These are phyloP conservation scores for Pogonomyrmex californicus DNA, from an alignment of 1,140 invertebrate species.

Conservation along the genomic window DNA sequence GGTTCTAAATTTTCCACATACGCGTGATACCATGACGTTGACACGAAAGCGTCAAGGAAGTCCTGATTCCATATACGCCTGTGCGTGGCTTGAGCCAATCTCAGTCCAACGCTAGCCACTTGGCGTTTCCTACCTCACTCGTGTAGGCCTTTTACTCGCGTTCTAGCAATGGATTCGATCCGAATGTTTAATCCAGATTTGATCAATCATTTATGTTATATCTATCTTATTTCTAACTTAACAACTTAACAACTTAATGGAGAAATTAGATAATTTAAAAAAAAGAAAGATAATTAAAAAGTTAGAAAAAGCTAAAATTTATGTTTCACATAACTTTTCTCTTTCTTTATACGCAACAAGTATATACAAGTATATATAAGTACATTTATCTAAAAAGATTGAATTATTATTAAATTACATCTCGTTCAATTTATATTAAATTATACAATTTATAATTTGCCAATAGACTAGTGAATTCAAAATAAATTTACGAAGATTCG, in stretches of 20 bases:
- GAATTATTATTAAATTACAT: background rate
- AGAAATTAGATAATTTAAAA: background rate
- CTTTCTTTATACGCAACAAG: background rate
- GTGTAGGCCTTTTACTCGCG: conserved; percentile 81
- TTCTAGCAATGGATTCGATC: conserved; percentile 47
- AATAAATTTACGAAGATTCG: background rate
- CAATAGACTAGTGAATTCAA: background rate
- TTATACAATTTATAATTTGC: background rate
- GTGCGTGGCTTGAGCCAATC: conserved; percentile 75
- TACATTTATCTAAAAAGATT: background rate
- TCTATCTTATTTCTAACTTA: background rate
- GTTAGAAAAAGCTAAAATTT: background rate
- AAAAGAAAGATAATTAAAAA: background rate
- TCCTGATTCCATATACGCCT: conserved; percentile 70
- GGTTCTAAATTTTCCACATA: conserved; percentile 56
- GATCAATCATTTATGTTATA: conserved; percentile 15
- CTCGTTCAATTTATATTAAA: background rate
- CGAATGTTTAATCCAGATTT: background rate
- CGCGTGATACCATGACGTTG: conserved; percentile 64
- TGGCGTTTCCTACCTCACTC: conserved; percentile 81
- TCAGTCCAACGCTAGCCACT: conserved; percentile 81
- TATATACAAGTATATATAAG: background rate
- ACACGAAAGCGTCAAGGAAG: conserved; percentile 69
- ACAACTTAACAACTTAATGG: background rate
- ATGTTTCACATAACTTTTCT: no score